Conservation (phyloP, 2,113 vertebrate genomes). For the Crypturellus undulatus region DNA sequence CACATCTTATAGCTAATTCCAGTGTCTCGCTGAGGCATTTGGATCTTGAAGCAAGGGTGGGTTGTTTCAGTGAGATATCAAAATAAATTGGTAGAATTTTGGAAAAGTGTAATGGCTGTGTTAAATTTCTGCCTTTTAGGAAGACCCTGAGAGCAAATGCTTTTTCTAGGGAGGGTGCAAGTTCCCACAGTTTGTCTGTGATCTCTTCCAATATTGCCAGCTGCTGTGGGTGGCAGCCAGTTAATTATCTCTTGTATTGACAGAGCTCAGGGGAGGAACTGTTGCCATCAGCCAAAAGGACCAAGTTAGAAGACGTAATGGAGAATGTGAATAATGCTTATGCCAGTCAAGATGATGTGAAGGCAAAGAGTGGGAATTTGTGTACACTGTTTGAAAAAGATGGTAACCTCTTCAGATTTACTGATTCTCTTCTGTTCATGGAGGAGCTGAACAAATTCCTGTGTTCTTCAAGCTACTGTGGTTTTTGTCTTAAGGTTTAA, state of each 20-base stretch:
- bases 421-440: not conserved
- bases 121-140: not conserved
- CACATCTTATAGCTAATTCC: not conserved
- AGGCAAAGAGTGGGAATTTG: conserved; percentile 12
- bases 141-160: not conserved
- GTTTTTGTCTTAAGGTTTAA: not conserved
- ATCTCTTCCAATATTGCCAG: not conserved
- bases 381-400: conserved; percentile 5
- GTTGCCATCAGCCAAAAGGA: conserved; percentile 83
- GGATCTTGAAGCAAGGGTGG: not conserved
- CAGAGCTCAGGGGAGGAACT: conserved; percentile 59
- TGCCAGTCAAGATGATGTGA: conserved; percentile 71
- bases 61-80: not conserved
- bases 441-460: not conserved
- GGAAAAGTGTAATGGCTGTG: rapidly evolving
- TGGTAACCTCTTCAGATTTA: conserved; percentile 64
- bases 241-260: conserved; percentile 39
- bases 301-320: conserved; percentile 77
- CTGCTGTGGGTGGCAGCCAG: not conserved
- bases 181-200: not conserved
- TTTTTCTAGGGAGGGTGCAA: not conserved
- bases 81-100: not conserved
- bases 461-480: not conserved
- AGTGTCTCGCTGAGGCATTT: not conserved
- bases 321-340: conserved; percentile 48